phyloP scores from a whole-genome alignment of 1,140 invertebrate species.

The Zaprionus inermis region DNA sequence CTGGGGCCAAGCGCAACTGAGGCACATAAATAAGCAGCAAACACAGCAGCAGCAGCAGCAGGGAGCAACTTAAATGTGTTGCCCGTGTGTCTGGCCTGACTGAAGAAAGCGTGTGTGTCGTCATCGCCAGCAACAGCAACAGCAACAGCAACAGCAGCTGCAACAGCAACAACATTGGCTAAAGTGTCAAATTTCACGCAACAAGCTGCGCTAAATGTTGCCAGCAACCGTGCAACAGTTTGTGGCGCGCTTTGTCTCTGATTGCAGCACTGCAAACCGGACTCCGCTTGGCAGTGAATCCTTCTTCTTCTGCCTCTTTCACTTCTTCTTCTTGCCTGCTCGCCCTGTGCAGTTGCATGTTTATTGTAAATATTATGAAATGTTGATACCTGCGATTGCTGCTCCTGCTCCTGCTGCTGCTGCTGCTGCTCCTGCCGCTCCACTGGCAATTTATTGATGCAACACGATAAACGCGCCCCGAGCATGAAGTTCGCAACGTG shows the following conservation, averaged over 20 bases:
- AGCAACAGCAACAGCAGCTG: constrained; percentile 13
- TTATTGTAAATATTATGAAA: constrained; percentile 84
- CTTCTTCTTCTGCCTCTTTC: too few species aligned
- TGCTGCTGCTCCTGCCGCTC: constrained; percentile 42
- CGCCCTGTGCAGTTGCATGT: constrained; percentile 72
- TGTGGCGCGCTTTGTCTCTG: constrained; percentile 26
- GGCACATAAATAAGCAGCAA: constrained; percentile 51
- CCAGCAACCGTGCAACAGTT: constrained; percentile 65
- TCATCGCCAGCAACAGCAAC: constrained; percentile 50
- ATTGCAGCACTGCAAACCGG: constrained; percentile 16
- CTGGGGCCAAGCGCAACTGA: constrained; percentile 10
- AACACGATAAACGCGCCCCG: constrained; percentile 75
- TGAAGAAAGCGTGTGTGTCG: constrained; percentile 56
- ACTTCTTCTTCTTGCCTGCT: constrained; percentile 20
- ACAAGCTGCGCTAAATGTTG: constrained; percentile 80
- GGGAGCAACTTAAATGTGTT: constrained; percentile 50
- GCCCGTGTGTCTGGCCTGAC: constrained; percentile 67
- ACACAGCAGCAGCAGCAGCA: constrained; percentile 41
- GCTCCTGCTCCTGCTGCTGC: constrained; percentile 4
- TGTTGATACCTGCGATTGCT: constrained; percentile 77
- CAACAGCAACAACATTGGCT: constrained; percentile 29
- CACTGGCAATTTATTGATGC: constrained; percentile 75
- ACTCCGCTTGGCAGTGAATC: not conserved
- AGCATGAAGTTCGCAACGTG: constrained; percentile 54
- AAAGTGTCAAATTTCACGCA: constrained; percentile 83